Evolutionary conservation across 2,797 vertebrate genomes (phyloP).

Genomic region (Coregonus sp.): DNA sequence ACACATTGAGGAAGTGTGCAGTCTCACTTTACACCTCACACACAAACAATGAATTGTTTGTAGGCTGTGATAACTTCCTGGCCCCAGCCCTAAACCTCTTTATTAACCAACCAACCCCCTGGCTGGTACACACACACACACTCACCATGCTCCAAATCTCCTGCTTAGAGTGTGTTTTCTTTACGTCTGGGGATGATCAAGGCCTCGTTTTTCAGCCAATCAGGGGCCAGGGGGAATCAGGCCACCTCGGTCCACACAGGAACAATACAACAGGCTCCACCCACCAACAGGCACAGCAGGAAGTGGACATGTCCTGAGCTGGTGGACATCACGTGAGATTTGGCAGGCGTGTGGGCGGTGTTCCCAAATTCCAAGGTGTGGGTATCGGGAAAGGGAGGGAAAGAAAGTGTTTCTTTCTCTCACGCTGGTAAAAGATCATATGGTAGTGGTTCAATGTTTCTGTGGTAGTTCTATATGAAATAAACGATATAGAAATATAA

Average conservation of each 20-base stretch:
- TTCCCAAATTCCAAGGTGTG: neutral
- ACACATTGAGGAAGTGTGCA: neutral
- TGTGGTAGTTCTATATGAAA: neutral
- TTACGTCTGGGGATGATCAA: neutral
- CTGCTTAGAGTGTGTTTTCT: conserved; percentile 9
- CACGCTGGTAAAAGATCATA: neutral
- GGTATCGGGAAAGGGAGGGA: neutral
- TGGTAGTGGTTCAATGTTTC: neutral
- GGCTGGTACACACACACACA: conserved; percentile 17
- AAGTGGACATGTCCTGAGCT: neutral
- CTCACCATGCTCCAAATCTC: conserved; percentile 8
- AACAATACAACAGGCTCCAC: conserved; percentile 27
- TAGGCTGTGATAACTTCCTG: conserved; percentile 42
- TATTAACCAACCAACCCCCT: conserved; percentile 35
- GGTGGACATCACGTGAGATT: neutral
- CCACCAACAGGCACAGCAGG: conserved; percentile 17
- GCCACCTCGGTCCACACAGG: conserved; percentile 42
- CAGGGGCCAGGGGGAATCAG: conserved; percentile 37
- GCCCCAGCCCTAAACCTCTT: conserved; percentile 53
- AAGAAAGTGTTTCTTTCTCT: neutral
- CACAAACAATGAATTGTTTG: conserved; percentile 54
- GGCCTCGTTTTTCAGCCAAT: conserved; percentile 38
- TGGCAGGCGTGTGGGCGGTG: neutral
- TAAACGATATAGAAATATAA: neutral
- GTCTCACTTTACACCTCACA: conserved; percentile 1